Evolutionary conservation across 2,113 vertebrate genomes (phyloP).

Genomic region (Hippocampus guttulatus): DNA sequence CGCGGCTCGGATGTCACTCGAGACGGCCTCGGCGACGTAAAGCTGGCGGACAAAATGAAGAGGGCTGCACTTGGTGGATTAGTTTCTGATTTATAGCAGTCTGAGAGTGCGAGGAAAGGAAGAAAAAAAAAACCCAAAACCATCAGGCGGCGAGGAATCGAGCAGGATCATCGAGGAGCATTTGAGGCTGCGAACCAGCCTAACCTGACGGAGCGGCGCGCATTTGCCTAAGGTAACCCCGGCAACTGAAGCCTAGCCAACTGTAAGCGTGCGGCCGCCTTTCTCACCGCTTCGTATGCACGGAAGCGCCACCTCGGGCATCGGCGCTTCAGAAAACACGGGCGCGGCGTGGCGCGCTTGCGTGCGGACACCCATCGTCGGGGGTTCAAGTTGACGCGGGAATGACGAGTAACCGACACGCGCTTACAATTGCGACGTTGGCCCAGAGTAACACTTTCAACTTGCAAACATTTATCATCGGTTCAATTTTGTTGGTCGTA

Average conservation of each 20-base stretch:
- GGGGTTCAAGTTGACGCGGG: not conserved
- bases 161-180: conserved; percentile 23
- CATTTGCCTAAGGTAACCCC: conserved; percentile 53
- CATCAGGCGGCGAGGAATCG: not conserved
- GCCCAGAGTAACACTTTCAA: no score
- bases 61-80: conserved; percentile 67
- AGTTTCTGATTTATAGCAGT: conserved; percentile 34
- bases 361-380: not conserved
- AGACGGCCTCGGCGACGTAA: conserved; percentile 56
- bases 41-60: conserved; percentile 67
- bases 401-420: not conserved
- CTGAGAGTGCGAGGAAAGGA: not conserved
- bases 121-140: no score
- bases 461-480: no score
- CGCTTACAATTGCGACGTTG: no score
- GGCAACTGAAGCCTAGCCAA: conserved; percentile 34
- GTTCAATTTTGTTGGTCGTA: no score
- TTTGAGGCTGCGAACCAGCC: conserved; percentile 45
- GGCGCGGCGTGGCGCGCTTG: conserved; percentile 26
- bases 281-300: not conserved
- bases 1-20: conserved; percentile 67
- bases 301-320: conserved; percentile 1
- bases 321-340: conserved; percentile 29
- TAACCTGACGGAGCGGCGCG: conserved; percentile 45
- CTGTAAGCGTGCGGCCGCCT: not conserved